phyloP scores from a whole-genome alignment of 2,797 vertebrate species.

The Tangara arthus region DNA sequence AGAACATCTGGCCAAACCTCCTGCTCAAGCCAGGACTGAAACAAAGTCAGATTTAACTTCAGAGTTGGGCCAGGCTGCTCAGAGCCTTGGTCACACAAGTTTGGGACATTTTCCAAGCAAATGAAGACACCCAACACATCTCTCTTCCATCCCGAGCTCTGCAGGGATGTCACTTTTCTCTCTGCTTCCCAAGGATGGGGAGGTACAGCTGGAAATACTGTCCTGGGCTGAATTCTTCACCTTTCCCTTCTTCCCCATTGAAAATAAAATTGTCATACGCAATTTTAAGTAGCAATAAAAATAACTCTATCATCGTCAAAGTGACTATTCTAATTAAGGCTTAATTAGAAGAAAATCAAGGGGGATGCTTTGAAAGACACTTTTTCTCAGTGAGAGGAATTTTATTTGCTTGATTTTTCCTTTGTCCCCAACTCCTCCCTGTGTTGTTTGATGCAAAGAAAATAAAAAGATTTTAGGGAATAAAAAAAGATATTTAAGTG shows the following conservation, averaged over 20 bases:
- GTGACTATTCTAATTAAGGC: neutral
- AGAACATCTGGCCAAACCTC: neutral
- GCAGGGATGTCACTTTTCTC: too few species aligned
- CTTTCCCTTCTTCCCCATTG: neutral
- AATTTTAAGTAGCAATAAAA: neutral
- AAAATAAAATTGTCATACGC: neutral
- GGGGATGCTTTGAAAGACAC: neutral
- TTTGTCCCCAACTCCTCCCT: neutral
- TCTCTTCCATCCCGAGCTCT: neutral
- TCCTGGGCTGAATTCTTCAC: neutral
- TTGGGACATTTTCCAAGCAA: neutral
- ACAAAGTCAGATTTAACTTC: neutral
- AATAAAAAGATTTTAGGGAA: neutral
- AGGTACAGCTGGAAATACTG: neutral
- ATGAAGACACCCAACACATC: accelerated
- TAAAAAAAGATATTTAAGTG: neutral
- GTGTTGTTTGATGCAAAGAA: neutral
- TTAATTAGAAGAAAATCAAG: neutral
- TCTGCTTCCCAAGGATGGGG: neutral
- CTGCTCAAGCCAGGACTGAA: neutral
- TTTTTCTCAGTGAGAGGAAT: neutral
- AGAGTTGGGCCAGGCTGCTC: neutral
- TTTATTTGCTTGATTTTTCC: neutral
- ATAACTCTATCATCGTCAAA: neutral
- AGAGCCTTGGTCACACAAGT: neutral